phyloP scores from a whole-genome alignment of 2,888 invertebrate species.

The Callosobruchus maculatus region DNA sequence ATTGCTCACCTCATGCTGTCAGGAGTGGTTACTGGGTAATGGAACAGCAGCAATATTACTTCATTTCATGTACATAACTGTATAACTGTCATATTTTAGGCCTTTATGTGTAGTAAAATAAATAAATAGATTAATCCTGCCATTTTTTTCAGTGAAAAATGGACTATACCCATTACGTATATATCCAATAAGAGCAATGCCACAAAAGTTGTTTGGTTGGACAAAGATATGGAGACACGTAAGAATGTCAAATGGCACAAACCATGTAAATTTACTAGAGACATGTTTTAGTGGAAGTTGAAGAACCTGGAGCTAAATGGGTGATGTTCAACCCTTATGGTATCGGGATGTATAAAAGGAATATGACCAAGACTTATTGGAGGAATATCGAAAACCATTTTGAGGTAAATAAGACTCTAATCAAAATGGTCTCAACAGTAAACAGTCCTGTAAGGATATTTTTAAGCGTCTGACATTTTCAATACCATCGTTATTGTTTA shows the following conservation, averaged over 20 bases:
- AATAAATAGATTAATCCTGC: too few relatives aligned
- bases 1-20: too few relatives aligned
- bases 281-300: conserved; percentile 53
- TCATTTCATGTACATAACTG: too few relatives aligned
- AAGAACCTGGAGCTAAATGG: conserved; percentile 55
- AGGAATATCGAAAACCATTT: conserved; percentile 44
- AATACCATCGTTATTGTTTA: too few relatives aligned
- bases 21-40: too few relatives aligned
- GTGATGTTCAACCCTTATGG: conserved; percentile 79
- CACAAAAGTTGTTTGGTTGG: conserved; percentile 29
- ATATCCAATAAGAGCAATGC: conserved; percentile 47
- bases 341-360: conserved; percentile 80
- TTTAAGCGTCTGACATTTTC: too few relatives aligned
- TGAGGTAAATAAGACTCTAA: conserved; percentile 9
- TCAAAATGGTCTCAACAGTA: too few relatives aligned
- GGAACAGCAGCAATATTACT: too few relatives aligned
- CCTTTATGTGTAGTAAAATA: too few relatives aligned
- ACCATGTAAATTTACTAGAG: background rate
- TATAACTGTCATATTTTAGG: too few relatives aligned
- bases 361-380: conserved; percentile 71
- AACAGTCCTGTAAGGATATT: too few relatives aligned
- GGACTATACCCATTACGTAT: conserved; percentile 80
- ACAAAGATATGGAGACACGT: conserved; percentile 53
- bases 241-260: conserved; percentile 25
- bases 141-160: conserved; percentile 39